Evolutionary conservation across 2,113 vertebrate species (phyloP).

Genomic region (Tiliqua scincoides): DNA sequence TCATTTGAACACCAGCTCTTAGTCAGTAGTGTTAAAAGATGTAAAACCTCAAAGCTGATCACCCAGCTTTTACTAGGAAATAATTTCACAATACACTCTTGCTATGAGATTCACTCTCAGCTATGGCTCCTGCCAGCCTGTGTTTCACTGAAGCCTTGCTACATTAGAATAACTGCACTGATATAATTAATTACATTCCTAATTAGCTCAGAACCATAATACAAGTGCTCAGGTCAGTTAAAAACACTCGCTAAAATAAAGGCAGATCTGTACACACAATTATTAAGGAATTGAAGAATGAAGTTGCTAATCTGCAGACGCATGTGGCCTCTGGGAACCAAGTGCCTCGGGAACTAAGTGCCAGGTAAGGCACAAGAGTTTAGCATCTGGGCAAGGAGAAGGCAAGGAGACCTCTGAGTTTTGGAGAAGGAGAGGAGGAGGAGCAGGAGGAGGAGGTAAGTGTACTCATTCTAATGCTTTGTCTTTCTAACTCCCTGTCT

Average conservation of each 20-base stretch:
- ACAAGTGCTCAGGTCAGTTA: not conserved
- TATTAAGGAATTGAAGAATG: no score
- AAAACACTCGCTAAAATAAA: not conserved
- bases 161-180: not conserved
- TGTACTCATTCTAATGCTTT: no score
- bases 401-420: no score
- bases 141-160: not conserved
- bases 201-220: not conserved
- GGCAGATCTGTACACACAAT: not conserved
- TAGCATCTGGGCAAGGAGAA: no score
- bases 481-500: no score
- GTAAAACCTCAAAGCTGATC: conserved; percentile 52
- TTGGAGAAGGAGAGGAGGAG: no score
- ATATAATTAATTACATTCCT: conserved; percentile 24
- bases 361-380: no score
- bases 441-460: no score
- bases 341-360: no score
- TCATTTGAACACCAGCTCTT: conserved; percentile 55
- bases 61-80: conserved; percentile 36
- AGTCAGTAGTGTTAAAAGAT: conserved; percentile 39
- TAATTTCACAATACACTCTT: conserved; percentile 49
- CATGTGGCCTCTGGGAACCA: no score
- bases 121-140: conserved; percentile 27
- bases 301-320: no score
- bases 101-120: conserved; percentile 53